Evolutionary conservation across 2,888 invertebrate species (phyloP).

Genomic region (Ellobium chinense): DNA sequence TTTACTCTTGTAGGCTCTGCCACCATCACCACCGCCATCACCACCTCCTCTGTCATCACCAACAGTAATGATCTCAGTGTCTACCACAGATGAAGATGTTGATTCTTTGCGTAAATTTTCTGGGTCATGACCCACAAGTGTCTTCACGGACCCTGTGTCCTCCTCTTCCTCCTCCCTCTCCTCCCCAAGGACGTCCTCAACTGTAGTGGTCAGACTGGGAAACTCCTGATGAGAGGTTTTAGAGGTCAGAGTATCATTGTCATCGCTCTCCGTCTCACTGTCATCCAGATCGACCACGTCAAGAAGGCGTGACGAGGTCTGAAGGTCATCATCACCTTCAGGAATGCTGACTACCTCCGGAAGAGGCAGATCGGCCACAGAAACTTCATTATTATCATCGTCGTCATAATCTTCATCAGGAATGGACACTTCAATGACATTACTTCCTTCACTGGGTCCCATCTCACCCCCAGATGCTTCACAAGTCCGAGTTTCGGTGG

Average conservation of each 20-base stretch:
- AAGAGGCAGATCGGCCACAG: constrained; percentile 31
- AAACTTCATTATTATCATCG: constrained; percentile 17
- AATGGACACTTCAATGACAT: neutral
- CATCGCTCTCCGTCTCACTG: constrained; percentile 28
- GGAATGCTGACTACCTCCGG: constrained; percentile 10
- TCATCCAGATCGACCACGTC: constrained; percentile 1
- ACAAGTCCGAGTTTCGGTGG: neutral
- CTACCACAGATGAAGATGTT: neutral
- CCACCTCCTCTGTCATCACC: neutral
- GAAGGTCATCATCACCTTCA: neutral
- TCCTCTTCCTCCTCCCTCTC: constrained; percentile 3
- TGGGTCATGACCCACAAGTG: neutral
- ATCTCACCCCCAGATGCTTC: neutral
- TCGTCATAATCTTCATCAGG: constrained; percentile 24
- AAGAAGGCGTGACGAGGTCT: neutral
- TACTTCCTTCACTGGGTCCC: neutral
- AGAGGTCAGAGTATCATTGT: constrained; percentile 22
- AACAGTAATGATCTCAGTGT: neutral
- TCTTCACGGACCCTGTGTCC: neutral
- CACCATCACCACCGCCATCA: neutral
- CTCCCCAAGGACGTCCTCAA: constrained; percentile 29
- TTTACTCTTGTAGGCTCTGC: neutral
- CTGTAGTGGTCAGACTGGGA: constrained; percentile 18
- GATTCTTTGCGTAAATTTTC: neutral
- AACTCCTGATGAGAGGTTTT: constrained; percentile 14